Conservation (phyloP, 2,113 vertebrate species). For the Odocoileus hemionus region DNA sequence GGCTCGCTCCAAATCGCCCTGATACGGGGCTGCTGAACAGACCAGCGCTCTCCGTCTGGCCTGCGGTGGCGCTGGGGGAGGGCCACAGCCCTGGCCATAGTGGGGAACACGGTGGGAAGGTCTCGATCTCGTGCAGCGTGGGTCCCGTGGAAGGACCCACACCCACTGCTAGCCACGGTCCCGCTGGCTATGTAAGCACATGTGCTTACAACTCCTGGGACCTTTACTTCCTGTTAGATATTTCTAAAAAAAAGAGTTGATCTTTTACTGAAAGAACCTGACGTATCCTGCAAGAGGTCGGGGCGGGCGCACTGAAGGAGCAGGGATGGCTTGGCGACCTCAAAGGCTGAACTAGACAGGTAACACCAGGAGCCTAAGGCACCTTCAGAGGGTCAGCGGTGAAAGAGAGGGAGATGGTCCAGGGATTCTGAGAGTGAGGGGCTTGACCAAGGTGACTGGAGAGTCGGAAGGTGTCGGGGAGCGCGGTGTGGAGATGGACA, state of each 20-base stretch:
- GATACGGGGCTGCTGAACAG: not conserved
- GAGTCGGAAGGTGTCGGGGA: fast-evolving
- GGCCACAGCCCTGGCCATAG: fast-evolving
- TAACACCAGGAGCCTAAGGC: not conserved
- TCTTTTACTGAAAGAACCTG: not conserved
- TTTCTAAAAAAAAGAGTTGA: not conserved
- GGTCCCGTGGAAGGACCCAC: fast-evolving
- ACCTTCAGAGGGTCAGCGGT: not conserved
- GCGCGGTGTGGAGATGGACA: fast-evolving
- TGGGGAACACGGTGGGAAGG: fast-evolving
- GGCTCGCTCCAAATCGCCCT: not conserved
- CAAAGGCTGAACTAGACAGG: not conserved
- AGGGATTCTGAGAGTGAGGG: not conserved
- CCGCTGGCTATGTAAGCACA: fast-evolving
- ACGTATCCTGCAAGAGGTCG: not conserved
- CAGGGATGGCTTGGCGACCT: not conserved
- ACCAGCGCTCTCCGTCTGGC: not conserved
- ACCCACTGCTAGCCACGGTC: fast-evolving
- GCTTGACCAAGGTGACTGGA: not conserved
- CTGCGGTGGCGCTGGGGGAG: not conserved
- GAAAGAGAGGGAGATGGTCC: not conserved
- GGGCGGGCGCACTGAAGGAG: fast-evolving
- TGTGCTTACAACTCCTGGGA: fast-evolving
- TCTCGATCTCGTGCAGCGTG: not conserved
- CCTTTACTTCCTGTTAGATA: not conserved